Base-by-base conservation (phyloP, 1,140 invertebrate genomes). In the Paracyclopina nana region DNA sequence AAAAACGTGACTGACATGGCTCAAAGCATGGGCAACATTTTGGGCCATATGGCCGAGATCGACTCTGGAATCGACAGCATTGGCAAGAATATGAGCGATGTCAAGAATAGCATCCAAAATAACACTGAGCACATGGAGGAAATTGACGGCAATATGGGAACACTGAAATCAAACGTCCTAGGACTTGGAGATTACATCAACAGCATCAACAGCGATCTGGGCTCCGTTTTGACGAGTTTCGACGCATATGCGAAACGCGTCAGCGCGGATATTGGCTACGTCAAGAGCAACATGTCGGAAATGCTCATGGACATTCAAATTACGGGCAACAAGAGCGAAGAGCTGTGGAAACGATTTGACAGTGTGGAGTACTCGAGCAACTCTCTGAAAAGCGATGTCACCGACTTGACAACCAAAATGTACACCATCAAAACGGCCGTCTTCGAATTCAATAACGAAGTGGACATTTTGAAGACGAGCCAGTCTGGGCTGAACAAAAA, bases 161-260 rank as follows among this genome's bases (percentile, higher is more conserved):
- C 27, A 30, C 46, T 48, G 27, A 48, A 48, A 20, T 16, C 46
- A 4, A 48, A 48, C 27, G 28, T 48, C 22, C 25, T 48, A n/a
- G 46, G 46, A 4, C 22, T 48, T 11, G 46, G 46, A 25, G 29
- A 48, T 29, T 48, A 48, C 27, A 48, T 48, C 22, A 48, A 48
- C 27, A 28, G n/a, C 14, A 27, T 48, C 27, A 48, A 48, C 28
- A 20, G 34, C 4, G 34, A 38, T 38, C n/a, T 38, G 3, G 20
- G 20, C 9, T n/a, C n/a, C n/a, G n/a, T n/a, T n/a, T n/a, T n/a
- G n/a, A n/a, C n/a, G n/a, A n/a, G n/a, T n/a, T n/a, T n/a, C n/a
- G n/a, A n/a, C n/a, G n/a, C n/a, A n/a, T n/a, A n/a, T n/a, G n/a
- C n/a, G n/a, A n/a, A n/a, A n/a, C n/a, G n/a, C n/a, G n/a, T n/a